phyloP scores from a whole-genome alignment of 2,888 invertebrate genomes.

The Thelaira solivaga region DNA sequence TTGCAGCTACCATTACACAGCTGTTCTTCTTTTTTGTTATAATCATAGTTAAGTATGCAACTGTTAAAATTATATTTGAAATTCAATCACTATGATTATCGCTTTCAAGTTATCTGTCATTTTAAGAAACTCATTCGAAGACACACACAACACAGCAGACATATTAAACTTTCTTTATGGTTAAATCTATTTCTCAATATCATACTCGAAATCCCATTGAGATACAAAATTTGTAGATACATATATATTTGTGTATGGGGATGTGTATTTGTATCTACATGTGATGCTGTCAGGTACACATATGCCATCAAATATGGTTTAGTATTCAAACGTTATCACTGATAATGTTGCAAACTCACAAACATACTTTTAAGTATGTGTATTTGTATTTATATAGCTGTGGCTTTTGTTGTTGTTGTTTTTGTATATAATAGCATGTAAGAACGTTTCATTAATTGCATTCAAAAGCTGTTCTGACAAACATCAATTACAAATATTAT shows the following conservation, averaged over 20 bases:
- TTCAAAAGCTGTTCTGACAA: not conserved
- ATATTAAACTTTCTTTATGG: not conserved
- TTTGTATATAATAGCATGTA: too few relatives aligned
- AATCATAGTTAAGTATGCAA: constrained; percentile 20
- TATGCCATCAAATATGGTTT: constrained; percentile 16
- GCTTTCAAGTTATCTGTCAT: constrained; percentile 38
- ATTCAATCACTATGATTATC: constrained; percentile 42
- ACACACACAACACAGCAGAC: too few relatives aligned
- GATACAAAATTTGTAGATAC: not conserved
- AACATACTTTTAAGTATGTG: too few relatives aligned
- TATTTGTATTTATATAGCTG: too few relatives aligned
- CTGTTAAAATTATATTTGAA: constrained; percentile 24
- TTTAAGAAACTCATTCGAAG: constrained; percentile 2
- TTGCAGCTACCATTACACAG: not conserved
- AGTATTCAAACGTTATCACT: constrained; percentile 7
- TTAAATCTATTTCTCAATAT: constrained; percentile 8
- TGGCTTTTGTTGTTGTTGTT: too few relatives aligned
- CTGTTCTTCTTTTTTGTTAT: not conserved
- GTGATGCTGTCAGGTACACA: not conserved
- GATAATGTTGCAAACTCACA: not conserved
- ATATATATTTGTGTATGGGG: too few relatives aligned
- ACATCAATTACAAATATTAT: constrained; percentile 36
- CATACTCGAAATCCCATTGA: not conserved
- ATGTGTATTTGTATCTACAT: not conserved
- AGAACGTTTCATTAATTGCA: constrained; percentile 29